Base-by-base conservation (phyloP, 92 coral and sea anemone genomes). In the Parazoanthus swiftii region DNA sequence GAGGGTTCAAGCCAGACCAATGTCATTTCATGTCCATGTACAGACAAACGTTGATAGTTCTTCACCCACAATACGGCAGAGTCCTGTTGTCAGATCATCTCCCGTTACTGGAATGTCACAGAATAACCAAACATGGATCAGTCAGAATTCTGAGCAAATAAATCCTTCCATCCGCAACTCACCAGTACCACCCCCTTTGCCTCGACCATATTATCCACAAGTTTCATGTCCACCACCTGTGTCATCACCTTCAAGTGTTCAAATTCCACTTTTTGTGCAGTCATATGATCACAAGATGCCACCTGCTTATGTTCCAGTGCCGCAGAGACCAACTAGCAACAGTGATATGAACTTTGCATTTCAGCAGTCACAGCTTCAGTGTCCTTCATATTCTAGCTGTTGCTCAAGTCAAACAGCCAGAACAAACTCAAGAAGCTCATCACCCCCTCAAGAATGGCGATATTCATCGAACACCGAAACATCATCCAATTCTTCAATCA, bases 381-480 rank as follows among this genome's bases (percentile, higher is more conserved):
- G 87, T 11, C 87, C 87, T 38, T 84, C 87, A 15, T 71, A 84
- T 5, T 84, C 87, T n/a, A 84, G 87, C 37, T 71, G 38, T 18
- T 84, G 79, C 36, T 84, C 87, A 11, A 84, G 80, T 76, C 80
- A 76, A 13, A 76, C 80, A 15, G 80, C 80, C 26, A 38, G 87
- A 48, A 84, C 87, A 8, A 74, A 90, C 44, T 90, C 92, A 0
- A 90, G 76, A 26, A 66, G 89, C 50, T 88, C 94, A n/a, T 92
- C 94, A 33, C 94, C 92, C 5, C 81, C 58, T 33, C 89, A 92
- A 35, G 88, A 90, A 9, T 93, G 96, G 96, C 85, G 98, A 23
- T 63, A 93, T 79, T 95, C 98, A 7, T 95, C 96, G 98, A 95
- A 95, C 83, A 95, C 98, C 21, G 98, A 95, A 86, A 91, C 94